These are phyloP conservation scores for Arenaria interpres DNA, from an alignment of 2,113 vertebrate species.

Conservation along the genomic window DNA sequence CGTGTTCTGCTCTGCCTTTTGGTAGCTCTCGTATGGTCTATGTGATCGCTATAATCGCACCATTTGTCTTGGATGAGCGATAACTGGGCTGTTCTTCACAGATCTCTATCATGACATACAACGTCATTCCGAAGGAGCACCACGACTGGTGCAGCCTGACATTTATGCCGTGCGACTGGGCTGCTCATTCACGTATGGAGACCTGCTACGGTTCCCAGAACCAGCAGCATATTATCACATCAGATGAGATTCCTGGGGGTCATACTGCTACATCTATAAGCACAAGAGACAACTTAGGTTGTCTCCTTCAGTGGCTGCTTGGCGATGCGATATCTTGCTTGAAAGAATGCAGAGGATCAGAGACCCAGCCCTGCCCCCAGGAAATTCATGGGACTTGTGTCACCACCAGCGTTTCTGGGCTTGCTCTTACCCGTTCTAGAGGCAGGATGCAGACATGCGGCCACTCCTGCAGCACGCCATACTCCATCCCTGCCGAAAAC, in stretches of 20 bases:
- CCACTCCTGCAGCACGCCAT: background rate
- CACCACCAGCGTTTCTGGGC: background rate
- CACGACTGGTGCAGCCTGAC: background rate
- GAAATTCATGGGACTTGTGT: rapidly evolving
- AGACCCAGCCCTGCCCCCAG: background rate
- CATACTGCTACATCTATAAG: background rate
- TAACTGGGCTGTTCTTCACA: background rate
- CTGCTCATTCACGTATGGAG: background rate
- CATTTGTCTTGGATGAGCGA: background rate
- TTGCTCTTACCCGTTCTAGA: background rate
- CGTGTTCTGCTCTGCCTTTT: background rate
- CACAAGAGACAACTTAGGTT: background rate
- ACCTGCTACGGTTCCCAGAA: background rate
- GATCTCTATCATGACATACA: background rate
- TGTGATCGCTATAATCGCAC: background rate
- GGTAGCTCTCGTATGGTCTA: background rate
- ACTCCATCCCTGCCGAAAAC: background rate
- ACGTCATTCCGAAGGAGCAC: background rate
- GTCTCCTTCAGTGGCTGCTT: background rate
- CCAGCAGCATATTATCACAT: background rate
- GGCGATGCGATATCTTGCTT: background rate
- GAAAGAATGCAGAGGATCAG: background rate
- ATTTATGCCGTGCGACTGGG: background rate
- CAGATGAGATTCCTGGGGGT: background rate
- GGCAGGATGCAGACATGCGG: background rate